Evolutionary conservation across 2,888 invertebrate species (phyloP), one percentile per base, ranked within the genome.

Genomic region (Notocelia uddmanniana): DNA sequence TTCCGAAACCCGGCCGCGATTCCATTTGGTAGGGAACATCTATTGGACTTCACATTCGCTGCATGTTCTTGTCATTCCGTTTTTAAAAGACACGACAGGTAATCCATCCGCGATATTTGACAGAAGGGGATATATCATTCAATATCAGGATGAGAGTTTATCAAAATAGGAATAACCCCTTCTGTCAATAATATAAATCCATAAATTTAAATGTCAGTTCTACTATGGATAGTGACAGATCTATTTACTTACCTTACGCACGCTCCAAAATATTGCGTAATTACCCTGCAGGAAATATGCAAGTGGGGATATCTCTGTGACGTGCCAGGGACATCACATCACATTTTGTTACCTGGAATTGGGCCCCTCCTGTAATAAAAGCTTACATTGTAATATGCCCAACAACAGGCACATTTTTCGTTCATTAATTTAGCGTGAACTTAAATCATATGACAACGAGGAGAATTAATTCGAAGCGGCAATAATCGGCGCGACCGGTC

Each of bases 381-480:
- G 37, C 52, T 37, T 64, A 37, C 52, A 52, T 45, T n/a, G 1
- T 13, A 52, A 70, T 52, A n/a, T 41, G 23, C 9, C 57, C 31
- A 57, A 69, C 54, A 55, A 48, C 62, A 31, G 50, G 37, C 50
- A 58, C 37, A 50, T 64, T 66, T 70, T 37, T 70, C 57, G 64
- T 70, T 70, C 64, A 70, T 66, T 66, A 45, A 71, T 72, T 72
- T 54, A 50, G 68, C 62, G 68, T 50, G 66, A 72, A 68, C 19
- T 72, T 68, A 68, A 72, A 72, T 72, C 73, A 73, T 73, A 70
- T 74, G 60, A 71, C 68, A 57, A 60, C 71, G 67, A 72, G 66
- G 67, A 76, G 76, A 81, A 81, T 81, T 81, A 80, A 82, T 81
- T 84, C 78, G 80, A 81, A 76, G 77, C 80, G 77, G 81, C 78